Base-by-base conservation (phyloP, 1,140 invertebrate species). In the Aphaenogaster ashmeadi region DNA sequence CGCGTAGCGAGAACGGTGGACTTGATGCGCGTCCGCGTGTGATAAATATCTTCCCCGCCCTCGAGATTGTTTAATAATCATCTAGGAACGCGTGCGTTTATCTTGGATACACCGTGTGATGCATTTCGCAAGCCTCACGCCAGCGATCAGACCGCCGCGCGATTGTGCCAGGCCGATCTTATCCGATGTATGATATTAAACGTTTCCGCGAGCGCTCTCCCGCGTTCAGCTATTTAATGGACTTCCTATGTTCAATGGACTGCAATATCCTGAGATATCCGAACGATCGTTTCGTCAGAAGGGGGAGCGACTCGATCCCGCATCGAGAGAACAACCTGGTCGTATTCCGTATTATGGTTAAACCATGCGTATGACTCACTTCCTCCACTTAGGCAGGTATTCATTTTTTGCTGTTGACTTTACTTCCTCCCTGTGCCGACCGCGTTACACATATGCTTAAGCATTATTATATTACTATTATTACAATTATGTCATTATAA, bases 401-500 rank as follows among this genome's bases (percentile, higher is more conserved):
- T 66, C 64, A 27, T 75, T 86, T 86, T 86, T 86, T 66, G 36
- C 54, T 44, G 64, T 58, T 62, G 13, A 74, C n/a, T 84, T 44
- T 60, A 47, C 27, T 74, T 74, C 80, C 54, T 84, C 66, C 11
- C 52, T n/a, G 21, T 2, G 11, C 27, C 52, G 27, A 36, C 33
- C 41, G 54, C 18, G 80, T 66, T 52, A 52, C 15, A 80, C 13
- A 21, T 72, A 47, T 72, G 80, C 33, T 60, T 11, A 38, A 75
- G 66, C 41, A 58, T 52, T 74, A 62, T 77, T 79, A 78, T 87
- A 78, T 87, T 69, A 69, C 33, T 69, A 56, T 72, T 58, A 72
- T 83, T 67, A 87, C 58, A 72, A 90, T 90, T 90, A 90, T 54
- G 21, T 54, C 75, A 80, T 89, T 89, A 90, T n/a, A 44, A 38